A percentile compares a stretch with the other conserved stretches of the same genome.
Conservation (phyloP, 2,113 vertebrate species). For the Microtus richardsoni region DNA sequence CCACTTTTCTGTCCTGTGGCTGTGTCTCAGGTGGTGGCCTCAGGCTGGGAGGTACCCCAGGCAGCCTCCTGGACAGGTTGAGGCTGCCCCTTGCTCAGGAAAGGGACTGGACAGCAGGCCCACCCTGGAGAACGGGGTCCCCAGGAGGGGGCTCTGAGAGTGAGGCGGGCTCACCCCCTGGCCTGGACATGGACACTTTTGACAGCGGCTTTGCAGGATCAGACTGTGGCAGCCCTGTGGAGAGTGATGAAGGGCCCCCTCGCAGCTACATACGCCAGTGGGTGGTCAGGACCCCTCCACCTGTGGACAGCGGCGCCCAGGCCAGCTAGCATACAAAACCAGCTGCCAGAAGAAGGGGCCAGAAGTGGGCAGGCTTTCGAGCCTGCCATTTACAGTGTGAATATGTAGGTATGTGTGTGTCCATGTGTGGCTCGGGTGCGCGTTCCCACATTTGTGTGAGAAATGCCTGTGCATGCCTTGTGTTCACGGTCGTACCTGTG, state of each 20-base stretch:
- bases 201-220: conserved; percentile 96
- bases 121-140: conserved; percentile 67
- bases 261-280: conserved; percentile 96
- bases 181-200: conserved; percentile 94
- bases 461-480: neutral
- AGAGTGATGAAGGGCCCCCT: conserved; percentile 85
- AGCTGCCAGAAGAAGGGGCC: neutral
- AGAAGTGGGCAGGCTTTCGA: neutral
- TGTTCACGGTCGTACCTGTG: neutral
- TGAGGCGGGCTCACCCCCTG: conserved; percentile 87
- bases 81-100: conserved; percentile 50
- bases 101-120: conserved; percentile 81
- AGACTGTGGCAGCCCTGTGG: conserved; percentile 91
- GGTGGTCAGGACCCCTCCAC: conserved; percentile 84
- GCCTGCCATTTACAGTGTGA: neutral
- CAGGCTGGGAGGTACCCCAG: neutral
- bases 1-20: conserved; percentile 76
- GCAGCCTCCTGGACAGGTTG: conserved; percentile 79
- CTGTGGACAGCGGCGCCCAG: conserved; percentile 37
- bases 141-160: conserved; percentile 77
- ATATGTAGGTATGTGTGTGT: neutral
- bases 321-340: conserved; percentile 16
- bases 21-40: conserved; percentile 69
- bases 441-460: too few relatives aligned
- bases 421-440: neutral